Base-by-base conservation (phyloP, 2,113 vertebrate genomes). In the Heterotis niloticus region DNA sequence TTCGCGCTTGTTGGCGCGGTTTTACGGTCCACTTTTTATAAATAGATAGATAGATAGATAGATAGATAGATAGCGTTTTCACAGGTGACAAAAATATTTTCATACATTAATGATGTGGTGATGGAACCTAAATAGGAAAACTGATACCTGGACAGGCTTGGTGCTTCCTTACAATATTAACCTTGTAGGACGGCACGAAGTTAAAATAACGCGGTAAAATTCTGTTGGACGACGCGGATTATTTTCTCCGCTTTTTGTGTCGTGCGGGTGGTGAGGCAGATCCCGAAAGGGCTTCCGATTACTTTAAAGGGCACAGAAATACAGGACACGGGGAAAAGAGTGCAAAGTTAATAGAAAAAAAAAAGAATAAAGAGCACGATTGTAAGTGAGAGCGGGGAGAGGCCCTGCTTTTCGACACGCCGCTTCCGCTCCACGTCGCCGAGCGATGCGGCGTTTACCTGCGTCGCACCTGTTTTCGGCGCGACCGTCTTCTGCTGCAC, bases 161-260 rank as follows among this genome's bases (percentile, higher is more conserved):
- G 78, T 64, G 65, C 52, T 24, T 79, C 52, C 59, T 80, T 67
- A 76, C 59, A 76, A 26, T 34, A 76, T 64, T 76, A 81, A 67
- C 66, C 75, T 80, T 71, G 67, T 44, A 78, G 75, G 64, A 52
- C 68, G 11, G 18, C 64, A 66, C 2, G 11, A 66, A 66, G 11
- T 66, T 20, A 24, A 66, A 66, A 4, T 1, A 14, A 24, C n/a
- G 64, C 12, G 23, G 4, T 66, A 66, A n/a, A 66, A 66, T 23
- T 20, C 10, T 24, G 20, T 20, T 62, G 11, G 1, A 20, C 11
- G 20, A 62, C 3, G 20, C 3, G 14, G 11, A 14, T 62, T 59
- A 17, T 14, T 62, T 62, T 62, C 20, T 14, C n/a, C 52, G 20
- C 26, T 29, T 17, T 69, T 29, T 28, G 5, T 66, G 62, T 77